Evolutionary conservation across 2,888 invertebrate species (phyloP).

Genomic region (Epsilonema sp.): DNA sequence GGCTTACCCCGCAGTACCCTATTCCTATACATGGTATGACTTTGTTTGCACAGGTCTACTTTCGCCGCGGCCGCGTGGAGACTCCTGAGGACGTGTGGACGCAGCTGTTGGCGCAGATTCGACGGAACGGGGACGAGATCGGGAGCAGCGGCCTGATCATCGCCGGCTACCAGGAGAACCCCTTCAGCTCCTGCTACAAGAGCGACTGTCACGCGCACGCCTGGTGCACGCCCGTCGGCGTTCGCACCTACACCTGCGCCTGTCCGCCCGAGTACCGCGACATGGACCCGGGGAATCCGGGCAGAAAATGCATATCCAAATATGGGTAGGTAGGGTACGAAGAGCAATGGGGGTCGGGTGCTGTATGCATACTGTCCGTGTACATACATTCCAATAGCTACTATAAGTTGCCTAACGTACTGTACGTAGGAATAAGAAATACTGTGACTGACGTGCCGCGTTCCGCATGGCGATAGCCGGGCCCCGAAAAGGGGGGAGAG

Average conservation of each 20-base stretch:
- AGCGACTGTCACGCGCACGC: conserved; percentile 6
- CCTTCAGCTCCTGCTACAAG: conserved; percentile 5
- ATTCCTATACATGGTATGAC: too few relatives aligned
- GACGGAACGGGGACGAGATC: background rate
- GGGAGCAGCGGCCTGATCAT: conserved; percentile 5
- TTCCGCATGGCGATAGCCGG: too few relatives aligned
- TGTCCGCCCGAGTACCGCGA: conserved; percentile 6
- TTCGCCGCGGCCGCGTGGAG: background rate
- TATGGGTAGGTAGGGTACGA: too few relatives aligned
- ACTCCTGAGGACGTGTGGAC: background rate
- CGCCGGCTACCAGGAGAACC: background rate
- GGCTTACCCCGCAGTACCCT: too few relatives aligned
- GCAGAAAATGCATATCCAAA: background rate
- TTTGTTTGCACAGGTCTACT: background rate
- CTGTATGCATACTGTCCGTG: too few relatives aligned
- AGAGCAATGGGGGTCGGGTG: too few relatives aligned
- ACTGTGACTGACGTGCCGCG: too few relatives aligned
- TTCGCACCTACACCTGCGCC: conserved; percentile 2
- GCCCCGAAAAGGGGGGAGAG: too few relatives aligned
- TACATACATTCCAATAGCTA: too few relatives aligned
- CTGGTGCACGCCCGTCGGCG: conserved; percentile 1
- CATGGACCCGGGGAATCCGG: conserved; percentile 6
- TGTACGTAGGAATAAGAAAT: too few relatives aligned
- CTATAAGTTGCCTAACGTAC: too few relatives aligned
- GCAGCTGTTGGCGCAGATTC: background rate